Evolutionary conservation across 2,888 invertebrate species (phyloP), one percentile per base, ranked within the genome.

Genomic region (Scaptomyza parva): DNA sequence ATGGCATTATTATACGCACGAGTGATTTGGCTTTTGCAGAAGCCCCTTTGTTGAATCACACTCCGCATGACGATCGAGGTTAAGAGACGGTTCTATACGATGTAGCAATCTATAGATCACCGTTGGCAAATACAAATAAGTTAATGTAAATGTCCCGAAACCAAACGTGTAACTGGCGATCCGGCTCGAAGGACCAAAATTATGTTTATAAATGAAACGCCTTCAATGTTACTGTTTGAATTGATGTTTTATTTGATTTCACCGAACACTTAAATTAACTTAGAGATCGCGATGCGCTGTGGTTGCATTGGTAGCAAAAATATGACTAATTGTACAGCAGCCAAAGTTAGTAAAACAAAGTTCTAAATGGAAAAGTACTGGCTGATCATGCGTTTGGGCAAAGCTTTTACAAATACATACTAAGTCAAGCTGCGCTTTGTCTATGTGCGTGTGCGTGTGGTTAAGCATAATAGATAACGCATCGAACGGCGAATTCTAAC

Each of bases 131-230:
- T n/a, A n/a, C n/a, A n/a, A n/a, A 33, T 33, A 6, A 33, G n/a
- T n/a, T 33, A n/a, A 14, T 14, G 11, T 14, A 7, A 33, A 33
- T 33, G n/a, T 33, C n/a, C 33, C 33, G 33, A 33, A 33, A 33
- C 12, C 33, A 33, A 33, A 33, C 33, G 33, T n/a, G 6, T 33
- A n/a, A 33, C n/a, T 33, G 33, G 33, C 33, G 33, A 33, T 33
- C 33, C 33, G 33, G 33, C 33, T 33, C n/a, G 33, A 33, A 33
- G 33, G 33, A 33, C 33, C 33, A 33, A 33, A 14, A 33, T 7
- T 30, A 33, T 33, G 33, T 33, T 7, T 3, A n/a, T 33, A 33
- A 33, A 33, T 33, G n/a, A 7, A 33, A 33, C 33, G n/a, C 33
- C 33, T 7, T 2, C n/a, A 33, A n/a, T 33, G n/a, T 33, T 11